Conservation (phyloP, 2,888 invertebrate species). For the Spodoptera exigua region DNA sequence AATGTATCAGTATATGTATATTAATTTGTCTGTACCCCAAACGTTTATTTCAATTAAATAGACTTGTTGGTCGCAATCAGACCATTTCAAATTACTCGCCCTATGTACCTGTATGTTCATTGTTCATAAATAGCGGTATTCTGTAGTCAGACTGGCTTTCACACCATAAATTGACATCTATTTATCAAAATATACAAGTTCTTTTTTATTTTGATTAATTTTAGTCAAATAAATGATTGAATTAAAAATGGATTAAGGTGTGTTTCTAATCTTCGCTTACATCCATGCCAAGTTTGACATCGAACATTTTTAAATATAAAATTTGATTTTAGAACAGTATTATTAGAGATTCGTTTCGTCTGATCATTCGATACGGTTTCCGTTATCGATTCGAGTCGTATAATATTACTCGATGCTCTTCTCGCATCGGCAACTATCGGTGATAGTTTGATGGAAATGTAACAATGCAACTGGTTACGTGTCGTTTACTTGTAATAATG, state of each 20-base stretch:
- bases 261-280: no score
- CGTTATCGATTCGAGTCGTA: constrained; percentile 51
- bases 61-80: constrained; percentile 31
- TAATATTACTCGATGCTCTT: constrained; percentile 40
- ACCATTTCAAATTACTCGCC: constrained; percentile 30
- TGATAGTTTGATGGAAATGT: constrained; percentile 37
- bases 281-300: constrained; percentile 6
- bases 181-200: no score
- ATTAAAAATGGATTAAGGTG: no score
- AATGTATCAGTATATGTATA: no score
- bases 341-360: constrained; percentile 44
- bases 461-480: constrained; percentile 40
- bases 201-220: no score
- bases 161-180: not conserved
- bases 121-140: constrained; percentile 28
- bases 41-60: constrained; percentile 7
- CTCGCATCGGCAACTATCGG: constrained; percentile 34
- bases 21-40: not conserved
- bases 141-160: constrained; percentile 6
- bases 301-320: constrained; percentile 2
- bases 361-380: constrained; percentile 57
- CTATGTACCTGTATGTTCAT: not conserved
- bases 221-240: no score
- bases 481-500: constrained; percentile 41
- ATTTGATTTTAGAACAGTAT: constrained; percentile 23